Evolutionary conservation across 1,140 invertebrate genomes (phyloP), one percentile per base, ranked within the genome.

Genomic region (Drosophila nigrodunni): DNA sequence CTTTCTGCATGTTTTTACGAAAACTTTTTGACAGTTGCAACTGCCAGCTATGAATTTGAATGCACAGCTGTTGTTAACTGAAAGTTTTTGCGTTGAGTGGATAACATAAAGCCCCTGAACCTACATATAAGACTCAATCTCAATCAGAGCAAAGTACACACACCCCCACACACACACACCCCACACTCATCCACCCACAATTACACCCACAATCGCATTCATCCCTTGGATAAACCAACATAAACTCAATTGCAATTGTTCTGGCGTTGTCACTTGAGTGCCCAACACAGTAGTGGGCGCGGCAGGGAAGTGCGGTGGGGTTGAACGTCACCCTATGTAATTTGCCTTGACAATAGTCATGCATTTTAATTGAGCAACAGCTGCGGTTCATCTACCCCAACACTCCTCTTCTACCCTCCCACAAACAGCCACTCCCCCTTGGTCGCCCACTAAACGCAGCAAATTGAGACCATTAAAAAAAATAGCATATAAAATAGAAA

Each of bases 281-380:
- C 64, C 60, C 55, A 55, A 74, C 34, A 43, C 46, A 35, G 18
- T 44, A 0, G 25, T 30, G 25, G 25, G 25, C 25, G 25, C 0
- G 25, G 3, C 25, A 30, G 25, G 25, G 6, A 0, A 30, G 25
- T 30, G 25, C 25, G 25, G 37, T 50, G 46, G 50, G 71, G 71
- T 58, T 44, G 52, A 66, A 13, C 46, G 57, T 57, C 65, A 55
- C 71, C 71, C 71, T 54, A 57, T 67, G 83, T 81, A 88, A 88
- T 87, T 87, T 88, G 77, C 62, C 80, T 72, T 83, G 77, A 88
- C 80, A 88, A 88, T 88, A 88, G 83, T 83, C 83, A 88, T 88
- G 83, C 83, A 88, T 88, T 88, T 88, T 88, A 88, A 88, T 88
- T 88, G 83, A 77, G 85, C 85, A 88, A 67, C 83, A 89, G 83